Evolutionary conservation across 2,888 invertebrate genomes (phyloP), one percentile per base, ranked within the genome.

Genomic region (Harpalus rufipes): DNA sequence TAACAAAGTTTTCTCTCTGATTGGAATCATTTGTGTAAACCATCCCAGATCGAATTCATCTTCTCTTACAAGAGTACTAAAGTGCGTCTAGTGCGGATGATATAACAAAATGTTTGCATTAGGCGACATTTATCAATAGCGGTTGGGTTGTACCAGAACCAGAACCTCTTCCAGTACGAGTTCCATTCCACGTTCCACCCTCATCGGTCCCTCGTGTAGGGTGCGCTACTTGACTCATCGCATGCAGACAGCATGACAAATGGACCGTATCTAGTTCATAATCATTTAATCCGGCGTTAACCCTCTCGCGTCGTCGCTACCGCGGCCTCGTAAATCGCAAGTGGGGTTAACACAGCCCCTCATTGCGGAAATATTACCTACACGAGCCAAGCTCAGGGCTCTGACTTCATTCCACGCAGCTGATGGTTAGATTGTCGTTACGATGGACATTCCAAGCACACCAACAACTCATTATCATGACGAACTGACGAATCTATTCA

Each of bases 251-350:
- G 90, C 88, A 90, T 91, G 90, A 91, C 90, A 90, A 91, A 91
- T 91, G 90, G 90, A 89, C 89, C 90, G 89, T 90, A 90, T 91
- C 90, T 89, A 89, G 89, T 90, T 90, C 90, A 91, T 91, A 91
- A 91, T 91, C 91, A 90, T 90, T 91, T 91, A 91, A 91, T 91
- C 90, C 90, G 58, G 88, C 89, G 90, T 90, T 91, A 91, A 91
- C 90, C 91, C 90, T 90, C 90, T 90, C 90, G 89, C 90, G 90
- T 90, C 91, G 89, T 90, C 90, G 88, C 89, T 87, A 61, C 41
- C 63, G 61, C 61, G 78, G 58, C 78, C 83, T 83, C 84, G 84
- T 84, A 84, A 84, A 84, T 84, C 84, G 84, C 74, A 76, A 74
- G 58, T 58, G 78, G 56, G 58, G 56, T 58, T 78, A 78, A 58